These are phyloP conservation scores for Anguilla megastoma DNA, from an alignment of 2,797 vertebrate species.

Conservation along the genomic window DNA sequence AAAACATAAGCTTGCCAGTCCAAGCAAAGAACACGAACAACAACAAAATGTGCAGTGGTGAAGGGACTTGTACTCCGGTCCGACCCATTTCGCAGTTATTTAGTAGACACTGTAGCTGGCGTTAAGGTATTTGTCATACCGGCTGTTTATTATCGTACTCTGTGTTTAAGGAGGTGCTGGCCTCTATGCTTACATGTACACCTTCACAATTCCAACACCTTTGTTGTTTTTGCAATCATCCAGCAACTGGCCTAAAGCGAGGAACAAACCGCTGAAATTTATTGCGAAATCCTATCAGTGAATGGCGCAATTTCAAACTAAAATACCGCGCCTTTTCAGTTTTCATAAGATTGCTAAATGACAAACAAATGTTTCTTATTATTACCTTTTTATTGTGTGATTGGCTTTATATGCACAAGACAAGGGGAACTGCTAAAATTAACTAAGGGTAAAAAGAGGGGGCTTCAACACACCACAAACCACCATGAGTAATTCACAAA, in stretches of 20 bases:
- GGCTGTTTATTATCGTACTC: not conserved
- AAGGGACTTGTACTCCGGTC: not conserved
- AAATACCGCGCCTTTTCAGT: not conserved
- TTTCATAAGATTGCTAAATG: not conserved
- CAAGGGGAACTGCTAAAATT: not conserved
- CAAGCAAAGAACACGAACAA: conserved; percentile 1
- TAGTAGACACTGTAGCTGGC: not conserved
- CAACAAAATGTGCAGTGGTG: not conserved
- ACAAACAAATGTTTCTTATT: not conserved
- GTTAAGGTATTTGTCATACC: not conserved
- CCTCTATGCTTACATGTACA: not conserved
- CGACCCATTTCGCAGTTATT: not conserved
- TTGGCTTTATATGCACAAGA: not conserved
- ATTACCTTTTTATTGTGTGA: not conserved
- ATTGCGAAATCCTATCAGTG: not conserved
- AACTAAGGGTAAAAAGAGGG: not conserved
- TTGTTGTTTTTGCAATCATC: not conserved
- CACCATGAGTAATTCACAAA: conserved; percentile 22
- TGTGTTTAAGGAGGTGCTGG: not conserved
- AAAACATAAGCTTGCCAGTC: conserved; percentile 3
- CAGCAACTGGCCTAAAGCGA: not conserved
- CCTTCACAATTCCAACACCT: not conserved
- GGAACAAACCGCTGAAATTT: not conserved
- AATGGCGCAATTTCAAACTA: not conserved
- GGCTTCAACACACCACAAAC: not conserved